A percentile compares a stretch with the other conserved stretches of the same genome.
Conservation (phyloP, 2,888 invertebrate species). For the Agriopis marginaria region DNA sequence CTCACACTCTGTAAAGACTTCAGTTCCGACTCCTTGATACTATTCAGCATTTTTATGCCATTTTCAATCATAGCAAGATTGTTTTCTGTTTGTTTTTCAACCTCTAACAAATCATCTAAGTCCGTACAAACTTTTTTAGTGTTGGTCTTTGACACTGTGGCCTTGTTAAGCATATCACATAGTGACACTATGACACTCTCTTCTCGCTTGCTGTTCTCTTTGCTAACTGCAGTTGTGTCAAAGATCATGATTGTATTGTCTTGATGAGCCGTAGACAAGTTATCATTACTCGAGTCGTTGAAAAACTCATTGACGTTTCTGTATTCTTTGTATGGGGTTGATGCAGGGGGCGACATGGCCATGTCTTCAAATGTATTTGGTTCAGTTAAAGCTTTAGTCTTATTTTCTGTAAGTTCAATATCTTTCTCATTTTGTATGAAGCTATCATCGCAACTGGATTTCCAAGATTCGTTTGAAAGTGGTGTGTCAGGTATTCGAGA, state of each 20-base stretch:
- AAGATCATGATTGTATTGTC: conserved; percentile 75
- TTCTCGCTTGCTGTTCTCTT: conserved; percentile 61
- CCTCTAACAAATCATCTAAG: conserved; percentile 61
- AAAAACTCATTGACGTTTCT: conserved; percentile 70
- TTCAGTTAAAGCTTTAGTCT: conserved; percentile 54
- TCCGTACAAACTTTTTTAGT: conserved; percentile 56
- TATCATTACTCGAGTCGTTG: conserved; percentile 67
- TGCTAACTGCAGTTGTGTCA: conserved; percentile 56
- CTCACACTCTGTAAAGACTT: conserved; percentile 63
- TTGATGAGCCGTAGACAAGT: conserved; percentile 51
- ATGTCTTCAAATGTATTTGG: conserved; percentile 64
- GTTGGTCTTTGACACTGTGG: conserved; percentile 60
- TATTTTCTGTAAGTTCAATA: conserved; percentile 66
- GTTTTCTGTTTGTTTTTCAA: conserved; percentile 62
- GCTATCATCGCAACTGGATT: conserved; percentile 73
- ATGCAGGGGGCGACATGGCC: conserved; percentile 67
- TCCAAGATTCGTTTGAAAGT: conserved; percentile 68
- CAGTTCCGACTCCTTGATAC: conserved; percentile 64
- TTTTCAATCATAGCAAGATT: conserved; percentile 67
- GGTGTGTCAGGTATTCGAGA: conserved; percentile 62
- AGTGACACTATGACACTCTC: conserved; percentile 75
- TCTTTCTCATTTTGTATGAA: conserved; percentile 75
- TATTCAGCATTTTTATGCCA: conserved; percentile 59
- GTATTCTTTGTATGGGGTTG: conserved; percentile 76
- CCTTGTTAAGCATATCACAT: conserved; percentile 73